phyloP scores from a whole-genome alignment of 2,888 invertebrate genomes.

The Trissolcus brochymenae region DNA sequence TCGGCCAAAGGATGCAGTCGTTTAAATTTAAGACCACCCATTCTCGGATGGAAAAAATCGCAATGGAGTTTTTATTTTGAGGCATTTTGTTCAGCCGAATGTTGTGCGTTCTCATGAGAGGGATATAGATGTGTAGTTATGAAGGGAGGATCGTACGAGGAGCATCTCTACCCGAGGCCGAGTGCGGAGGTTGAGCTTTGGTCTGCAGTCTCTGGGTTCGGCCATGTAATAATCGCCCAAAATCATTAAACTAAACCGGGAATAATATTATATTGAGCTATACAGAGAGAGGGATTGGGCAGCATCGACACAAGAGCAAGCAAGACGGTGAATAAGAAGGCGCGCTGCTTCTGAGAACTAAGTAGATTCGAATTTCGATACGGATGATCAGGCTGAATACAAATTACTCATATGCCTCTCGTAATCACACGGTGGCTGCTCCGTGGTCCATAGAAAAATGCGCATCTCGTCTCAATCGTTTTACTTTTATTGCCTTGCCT shows the following conservation, averaged over 20 bases:
- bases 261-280: slow-evolving; percentile 77
- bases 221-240: slow-evolving; percentile 75
- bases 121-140: slow-evolving; percentile 48
- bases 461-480: slow-evolving; percentile 64
- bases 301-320: slow-evolving; percentile 22
- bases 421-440: slow-evolving; percentile 76
- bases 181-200: slow-evolving; percentile 52
- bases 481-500: slow-evolving; percentile 52
- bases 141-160: slow-evolving; percentile 46
- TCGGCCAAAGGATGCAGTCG: slow-evolving; percentile 61
- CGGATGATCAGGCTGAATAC: slow-evolving; percentile 77
- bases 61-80: slow-evolving; percentile 72
- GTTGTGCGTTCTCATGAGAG: slow-evolving; percentile 53
- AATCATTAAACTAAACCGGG: slow-evolving; percentile 77
- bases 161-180: slow-evolving; percentile 63
- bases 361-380: slow-evolving; percentile 77
- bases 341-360: slow-evolving; percentile 75
- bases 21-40: slow-evolving; percentile 74
- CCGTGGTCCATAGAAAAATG: slow-evolving; percentile 72
- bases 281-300: slow-evolving; percentile 60
- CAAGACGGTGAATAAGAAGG: slow-evolving; percentile 54
- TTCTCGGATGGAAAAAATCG: slow-evolving; percentile 67
- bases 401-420: slow-evolving; percentile 76
- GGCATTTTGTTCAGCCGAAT: slow-evolving; percentile 63
- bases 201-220: slow-evolving; percentile 64